Conservation (phyloP, 2,888 invertebrate species). For the Drosophila paranaensis region DNA sequence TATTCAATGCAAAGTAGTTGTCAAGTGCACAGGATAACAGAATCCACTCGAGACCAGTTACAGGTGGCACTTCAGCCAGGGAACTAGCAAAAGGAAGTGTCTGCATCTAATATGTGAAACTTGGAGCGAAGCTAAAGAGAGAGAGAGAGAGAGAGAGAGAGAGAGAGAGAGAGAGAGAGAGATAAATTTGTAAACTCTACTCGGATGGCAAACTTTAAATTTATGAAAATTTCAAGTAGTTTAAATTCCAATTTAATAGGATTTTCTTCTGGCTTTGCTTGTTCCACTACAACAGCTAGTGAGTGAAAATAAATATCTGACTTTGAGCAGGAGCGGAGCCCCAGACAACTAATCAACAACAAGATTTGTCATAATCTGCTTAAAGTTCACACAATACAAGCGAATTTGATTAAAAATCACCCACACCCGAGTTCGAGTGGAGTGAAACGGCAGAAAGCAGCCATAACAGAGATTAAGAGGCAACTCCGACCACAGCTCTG, state of each 20-base stretch:
- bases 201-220: background rate
- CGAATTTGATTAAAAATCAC: constrained; percentile 44
- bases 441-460: constrained; percentile 41
- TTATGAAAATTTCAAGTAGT: background rate
- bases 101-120: constrained; percentile 2
- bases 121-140: background rate
- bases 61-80: constrained; percentile 23
- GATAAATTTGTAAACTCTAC: background rate
- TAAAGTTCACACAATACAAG: constrained; percentile 39
- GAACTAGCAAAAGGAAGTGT: background rate
- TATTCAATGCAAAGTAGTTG: constrained; percentile 59
- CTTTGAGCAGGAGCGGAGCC: background rate
- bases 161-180: background rate
- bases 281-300: background rate
- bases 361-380: constrained; percentile 48
- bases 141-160: background rate
- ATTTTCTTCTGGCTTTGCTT: background rate
- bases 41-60: constrained; percentile 25
- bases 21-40: constrained; percentile 51
- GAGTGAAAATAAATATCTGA: constrained; percentile 7
- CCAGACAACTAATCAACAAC: constrained; percentile 9
- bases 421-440: background rate
- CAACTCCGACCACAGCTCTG: constrained; percentile 16
- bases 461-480: constrained; percentile 41
- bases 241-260: background rate